phyloP scores from a whole-genome alignment of 2,888 invertebrate genomes.

The Drosophila trichaetosa region DNA sequence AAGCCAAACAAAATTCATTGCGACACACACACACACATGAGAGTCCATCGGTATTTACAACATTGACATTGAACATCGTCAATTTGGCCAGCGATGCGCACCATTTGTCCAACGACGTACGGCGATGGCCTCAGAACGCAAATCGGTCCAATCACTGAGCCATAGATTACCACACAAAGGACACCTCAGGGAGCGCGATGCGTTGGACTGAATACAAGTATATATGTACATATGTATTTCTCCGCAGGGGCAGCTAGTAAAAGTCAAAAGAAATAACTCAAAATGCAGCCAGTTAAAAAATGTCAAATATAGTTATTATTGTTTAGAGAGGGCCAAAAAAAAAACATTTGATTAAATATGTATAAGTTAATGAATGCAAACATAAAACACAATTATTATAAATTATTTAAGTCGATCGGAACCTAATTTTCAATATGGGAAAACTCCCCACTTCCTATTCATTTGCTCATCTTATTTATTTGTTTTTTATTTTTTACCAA shows the following conservation, averaged over 20 bases:
- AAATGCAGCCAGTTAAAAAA: neutral
- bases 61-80: slow-evolving; percentile 67
- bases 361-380: neutral
- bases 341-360: neutral
- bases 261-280: neutral
- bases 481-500: too few relatives aligned
- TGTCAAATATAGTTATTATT: neutral
- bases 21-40: neutral
- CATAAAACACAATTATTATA: neutral
- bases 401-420: neutral
- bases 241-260: slow-evolving; percentile 18
- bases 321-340: neutral
- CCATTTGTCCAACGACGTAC: slow-evolving; percentile 34
- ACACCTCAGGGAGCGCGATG: slow-evolving; percentile 52
- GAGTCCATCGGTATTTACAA: slow-evolving; percentile 42
- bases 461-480: neutral
- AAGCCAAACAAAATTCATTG: slow-evolving; percentile 21
- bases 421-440: neutral
- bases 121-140: slow-evolving; percentile 21
- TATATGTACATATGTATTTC: slow-evolving; percentile 10
- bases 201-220: slow-evolving; percentile 15
- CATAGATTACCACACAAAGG: slow-evolving; percentile 66
- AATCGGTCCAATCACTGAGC: slow-evolving; percentile 25
- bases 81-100: slow-evolving; percentile 52
- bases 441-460: neutral